Evolutionary conservation across 2,113 vertebrate species (phyloP).

Genomic region (Sialia sialis): DNA sequence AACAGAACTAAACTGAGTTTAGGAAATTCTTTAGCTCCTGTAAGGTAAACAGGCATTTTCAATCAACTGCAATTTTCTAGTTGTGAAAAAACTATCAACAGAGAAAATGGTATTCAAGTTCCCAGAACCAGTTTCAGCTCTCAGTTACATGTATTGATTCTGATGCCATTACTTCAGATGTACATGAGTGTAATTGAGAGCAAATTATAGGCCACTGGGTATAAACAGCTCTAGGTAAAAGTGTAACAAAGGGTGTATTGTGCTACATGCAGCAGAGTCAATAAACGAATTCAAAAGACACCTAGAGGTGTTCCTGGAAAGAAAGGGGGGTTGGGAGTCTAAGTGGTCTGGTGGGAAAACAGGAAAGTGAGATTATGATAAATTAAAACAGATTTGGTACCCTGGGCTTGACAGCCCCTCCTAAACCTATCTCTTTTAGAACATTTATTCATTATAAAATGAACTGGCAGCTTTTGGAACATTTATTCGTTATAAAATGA

Average conservation of each 20-base stretch:
- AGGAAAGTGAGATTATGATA: constrained; percentile 70
- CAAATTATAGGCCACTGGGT: constrained; percentile 19
- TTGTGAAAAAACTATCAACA: neutral
- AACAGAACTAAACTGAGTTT: neutral
- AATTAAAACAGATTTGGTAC: constrained; percentile 66
- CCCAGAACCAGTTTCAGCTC: neutral
- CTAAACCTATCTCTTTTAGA: constrained; percentile 41
- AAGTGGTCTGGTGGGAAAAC: constrained; percentile 60
- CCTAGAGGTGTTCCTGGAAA: constrained; percentile 73
- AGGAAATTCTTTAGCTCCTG: neutral
- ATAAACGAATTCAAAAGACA: constrained; percentile 74
- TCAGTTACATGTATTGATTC: neutral
- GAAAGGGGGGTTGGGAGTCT: constrained; percentile 9
- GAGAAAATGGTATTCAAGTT: neutral
- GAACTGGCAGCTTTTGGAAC: constrained; percentile 8
- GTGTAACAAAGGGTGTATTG: constrained; percentile 74
- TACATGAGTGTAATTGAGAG: neutral
- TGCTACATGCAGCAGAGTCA: constrained; percentile 61
- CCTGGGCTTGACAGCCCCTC: neutral
- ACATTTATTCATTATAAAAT: neutral
- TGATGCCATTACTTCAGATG: neutral
- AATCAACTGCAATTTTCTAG: neutral
- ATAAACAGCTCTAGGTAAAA: constrained; percentile 30
- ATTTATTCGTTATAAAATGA: neutral
- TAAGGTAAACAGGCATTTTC: neutral